phyloP scores from a whole-genome alignment of 2,113 vertebrate species.

The Phalacrocorax aristotelis region DNA sequence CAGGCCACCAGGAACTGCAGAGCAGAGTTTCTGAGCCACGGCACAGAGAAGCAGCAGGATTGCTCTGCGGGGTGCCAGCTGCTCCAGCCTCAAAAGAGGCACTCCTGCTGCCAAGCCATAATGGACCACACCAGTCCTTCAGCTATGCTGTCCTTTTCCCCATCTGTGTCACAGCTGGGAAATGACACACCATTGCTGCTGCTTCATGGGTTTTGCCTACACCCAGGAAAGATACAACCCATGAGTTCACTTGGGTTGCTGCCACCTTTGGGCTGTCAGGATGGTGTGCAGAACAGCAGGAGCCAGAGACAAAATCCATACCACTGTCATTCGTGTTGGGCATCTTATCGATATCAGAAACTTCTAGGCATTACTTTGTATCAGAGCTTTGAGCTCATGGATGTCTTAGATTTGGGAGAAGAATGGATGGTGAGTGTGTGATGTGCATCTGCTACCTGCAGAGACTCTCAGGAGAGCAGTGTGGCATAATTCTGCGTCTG shows the following conservation, averaged over 20 bases:
- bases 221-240: neutral
- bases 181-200: neutral
- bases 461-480: neutral
- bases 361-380: neutral
- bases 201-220: neutral
- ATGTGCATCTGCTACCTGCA: neutral
- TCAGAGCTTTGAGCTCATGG: neutral
- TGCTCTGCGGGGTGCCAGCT: neutral
- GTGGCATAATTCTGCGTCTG: rapidly evolving
- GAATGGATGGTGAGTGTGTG: neutral
- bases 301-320: neutral
- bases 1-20: neutral
- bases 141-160: neutral
- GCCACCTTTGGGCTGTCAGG: neutral
- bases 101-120: neutral
- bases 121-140: neutral
- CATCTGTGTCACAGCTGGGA: neutral
- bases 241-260: neutral
- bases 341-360: neutral
- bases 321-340: neutral
- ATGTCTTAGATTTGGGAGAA: neutral
- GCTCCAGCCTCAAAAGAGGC: neutral
- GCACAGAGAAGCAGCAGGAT: neutral
- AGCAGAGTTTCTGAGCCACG: neutral
- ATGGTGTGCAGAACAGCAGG: neutral